Evolutionary conservation across 2,888 invertebrate genomes (phyloP), one percentile per base, ranked within the genome.

Genomic region (Drosophila dives): DNA sequence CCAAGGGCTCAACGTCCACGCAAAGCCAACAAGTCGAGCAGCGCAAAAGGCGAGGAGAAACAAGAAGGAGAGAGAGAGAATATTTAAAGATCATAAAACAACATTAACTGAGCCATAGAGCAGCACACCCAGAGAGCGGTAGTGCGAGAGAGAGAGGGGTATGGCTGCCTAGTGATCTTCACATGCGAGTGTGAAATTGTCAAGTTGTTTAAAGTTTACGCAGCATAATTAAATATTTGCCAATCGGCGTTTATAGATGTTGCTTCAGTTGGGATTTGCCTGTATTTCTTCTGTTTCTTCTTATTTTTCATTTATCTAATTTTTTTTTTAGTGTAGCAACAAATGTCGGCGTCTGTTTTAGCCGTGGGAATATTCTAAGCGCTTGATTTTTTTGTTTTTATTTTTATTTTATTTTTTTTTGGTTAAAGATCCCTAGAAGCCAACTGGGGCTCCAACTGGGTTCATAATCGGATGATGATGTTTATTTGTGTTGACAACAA

Each of bases 151-250:
- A 48, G 59, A 12, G 42, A 15, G 63, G 3, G 51, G 29, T 33
- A 48, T 50, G 26, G 50, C 68, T 64, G 70, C 42, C 49, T 65
- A 45, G 70, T 76, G 76, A 81, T 81, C 83, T 89, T 87, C 87
- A 82, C 87, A 86, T 73, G 72, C 79, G 88, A 87, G 87, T 87
- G 87, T 87, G 87, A 87, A 87, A 86, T 89, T 87, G 89, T 86
- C 88, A 86, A 86, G 85, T 89, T 87, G 84, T 83, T 89, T 89
- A 89, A 86, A 87, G 86, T 87, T 87, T 87, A 87, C 87, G 89
- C 87, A 87, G 87, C 82, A 83, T 87, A 77, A 75, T 89, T 86
- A 89, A 87, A 87, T 87, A 87, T 87, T 87, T 87, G 87, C 86
- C 86, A 77, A 88, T 86, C 86, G 86, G 86, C 86, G 80, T 86